These are phyloP conservation scores for Porphyrio hochstetteri DNA, from an alignment of 2,113 vertebrate species.

Conservation along the genomic window DNA sequence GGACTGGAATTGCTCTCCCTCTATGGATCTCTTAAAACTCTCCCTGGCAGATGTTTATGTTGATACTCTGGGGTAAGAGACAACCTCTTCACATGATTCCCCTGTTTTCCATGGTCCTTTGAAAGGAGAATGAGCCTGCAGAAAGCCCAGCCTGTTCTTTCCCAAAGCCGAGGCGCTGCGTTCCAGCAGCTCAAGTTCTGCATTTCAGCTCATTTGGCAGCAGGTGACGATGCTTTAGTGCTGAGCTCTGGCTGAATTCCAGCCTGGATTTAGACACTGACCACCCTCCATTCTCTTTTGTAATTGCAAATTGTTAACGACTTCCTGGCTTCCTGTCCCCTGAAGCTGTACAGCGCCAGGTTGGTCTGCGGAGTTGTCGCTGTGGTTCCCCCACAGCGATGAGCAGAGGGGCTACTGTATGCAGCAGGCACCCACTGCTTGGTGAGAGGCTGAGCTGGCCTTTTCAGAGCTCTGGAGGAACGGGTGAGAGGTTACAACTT, in stretches of 20 bases:
- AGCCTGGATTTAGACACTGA: neutral
- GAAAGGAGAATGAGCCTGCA: neutral
- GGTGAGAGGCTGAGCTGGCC: neutral
- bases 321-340: constrained; percentile 9
- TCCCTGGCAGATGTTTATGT: neutral
- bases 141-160: neutral
- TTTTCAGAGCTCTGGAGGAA: neutral
- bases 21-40: neutral
- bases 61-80: neutral
- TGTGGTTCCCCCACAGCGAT: neutral
- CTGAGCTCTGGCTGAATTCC: neutral
- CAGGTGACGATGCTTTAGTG: neutral
- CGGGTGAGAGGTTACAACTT: neutral
- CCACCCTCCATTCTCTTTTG: constrained; percentile 14
- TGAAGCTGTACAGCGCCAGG: neutral
- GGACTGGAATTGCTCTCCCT: neutral
- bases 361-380: neutral
- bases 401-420: neutral
- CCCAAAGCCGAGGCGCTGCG: neutral
- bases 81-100: neutral
- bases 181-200: neutral
- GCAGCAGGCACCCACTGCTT: neutral
- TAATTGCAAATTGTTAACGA: neutral
- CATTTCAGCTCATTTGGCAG: neutral
- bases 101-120: neutral